Percentiles rank a stretch among this genome's conserved stretches.
Evolutionary conservation across 2,797 vertebrate genomes (phyloP).

Genomic region (Enteromius unitaeniatus): DNA sequence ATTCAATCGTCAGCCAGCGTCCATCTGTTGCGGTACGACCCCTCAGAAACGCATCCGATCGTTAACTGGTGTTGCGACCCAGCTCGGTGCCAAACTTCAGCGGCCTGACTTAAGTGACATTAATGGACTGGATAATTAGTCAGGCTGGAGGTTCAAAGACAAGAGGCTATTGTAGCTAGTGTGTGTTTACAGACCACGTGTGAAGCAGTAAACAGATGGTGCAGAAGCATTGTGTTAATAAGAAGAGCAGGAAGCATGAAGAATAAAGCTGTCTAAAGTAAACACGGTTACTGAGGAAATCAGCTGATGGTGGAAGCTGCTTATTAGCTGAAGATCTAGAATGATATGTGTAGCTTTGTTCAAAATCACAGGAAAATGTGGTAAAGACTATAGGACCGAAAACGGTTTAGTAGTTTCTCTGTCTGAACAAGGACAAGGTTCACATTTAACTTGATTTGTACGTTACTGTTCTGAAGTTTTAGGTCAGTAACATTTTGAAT

Average conservation of each 20-base stretch:
- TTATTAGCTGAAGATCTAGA: not conserved
- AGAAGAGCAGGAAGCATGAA: constrained; percentile 46
- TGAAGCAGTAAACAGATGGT: constrained; percentile 53
- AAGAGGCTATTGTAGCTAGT: not conserved
- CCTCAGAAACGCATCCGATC: not conserved
- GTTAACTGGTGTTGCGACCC: constrained; percentile 25
- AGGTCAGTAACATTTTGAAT: not conserved
- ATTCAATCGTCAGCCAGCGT: constrained; percentile 5
- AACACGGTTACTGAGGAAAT: constrained; percentile 14
- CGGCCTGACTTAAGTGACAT: constrained; percentile 37
- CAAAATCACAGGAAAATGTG: not conserved
- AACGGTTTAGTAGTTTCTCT: not conserved
- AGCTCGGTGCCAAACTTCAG: constrained; percentile 16
- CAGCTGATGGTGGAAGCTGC: constrained; percentile 1
- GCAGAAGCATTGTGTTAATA: constrained; percentile 40
- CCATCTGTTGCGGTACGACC: constrained; percentile 17
- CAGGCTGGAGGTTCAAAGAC: constrained; percentile 41
- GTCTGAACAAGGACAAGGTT: not conserved
- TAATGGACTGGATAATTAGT: constrained; percentile 48
- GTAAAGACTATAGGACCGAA: not conserved
- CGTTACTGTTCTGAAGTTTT: not conserved
- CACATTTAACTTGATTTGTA: not conserved
- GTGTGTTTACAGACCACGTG: constrained; percentile 41
- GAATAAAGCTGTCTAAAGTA: constrained; percentile 36
- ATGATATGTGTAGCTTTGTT: not conserved